Base-by-base conservation (phyloP, 1,140 invertebrate species). In the Globodera rostochiensis region DNA sequence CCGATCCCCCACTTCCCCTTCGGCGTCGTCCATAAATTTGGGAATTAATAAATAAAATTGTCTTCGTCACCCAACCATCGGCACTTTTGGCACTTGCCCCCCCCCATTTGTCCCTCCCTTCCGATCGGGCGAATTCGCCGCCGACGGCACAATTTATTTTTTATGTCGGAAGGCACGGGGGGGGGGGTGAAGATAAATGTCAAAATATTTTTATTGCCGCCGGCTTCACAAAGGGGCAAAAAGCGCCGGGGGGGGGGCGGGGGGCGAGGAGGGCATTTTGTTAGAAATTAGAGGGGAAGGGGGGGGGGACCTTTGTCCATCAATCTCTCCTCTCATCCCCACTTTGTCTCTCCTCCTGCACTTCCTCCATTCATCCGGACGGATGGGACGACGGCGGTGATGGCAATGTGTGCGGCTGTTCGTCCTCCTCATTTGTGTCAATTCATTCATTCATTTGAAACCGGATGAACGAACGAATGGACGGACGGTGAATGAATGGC, bases 121-220 rank as follows among this genome's bases (percentile, higher is more conserved):
- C n/a, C 69, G 69, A 71, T 71, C 69, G 25, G 69, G 8, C 69
- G 69, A 71, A 71, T 71, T 71, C 69, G 69, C 46, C 21, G 69
- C n/a, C 36, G 67, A 45, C 69, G 69, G 69, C 69, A 71, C 67
- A 70, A 70, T 70, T 71, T 71, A 25, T 21, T 71, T 47, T 47
- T 36, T 71, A 60, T 47, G 69, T 21, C 69, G 69, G 25, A 47
- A 71, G 25, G 25, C 25, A 71, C n/a, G 25, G 25, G 69, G 69
- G 25, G 11, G 69, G 6, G 19, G 9, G n/a, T 6, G 25, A 47
- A 71, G 69, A 71, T 71, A 6, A 71, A 71, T 71, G 69, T 71
- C 69, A 71, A 71, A 71, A 71, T 71, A 71, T 71, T 71, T 71
- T 71, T 71, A 71, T 71, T 71, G 69, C 69, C 57, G 46, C 21